Evolutionary conservation across 2,113 vertebrate genomes (phyloP), one percentile per base, ranked within the genome.

Genomic region (Alces alces): DNA sequence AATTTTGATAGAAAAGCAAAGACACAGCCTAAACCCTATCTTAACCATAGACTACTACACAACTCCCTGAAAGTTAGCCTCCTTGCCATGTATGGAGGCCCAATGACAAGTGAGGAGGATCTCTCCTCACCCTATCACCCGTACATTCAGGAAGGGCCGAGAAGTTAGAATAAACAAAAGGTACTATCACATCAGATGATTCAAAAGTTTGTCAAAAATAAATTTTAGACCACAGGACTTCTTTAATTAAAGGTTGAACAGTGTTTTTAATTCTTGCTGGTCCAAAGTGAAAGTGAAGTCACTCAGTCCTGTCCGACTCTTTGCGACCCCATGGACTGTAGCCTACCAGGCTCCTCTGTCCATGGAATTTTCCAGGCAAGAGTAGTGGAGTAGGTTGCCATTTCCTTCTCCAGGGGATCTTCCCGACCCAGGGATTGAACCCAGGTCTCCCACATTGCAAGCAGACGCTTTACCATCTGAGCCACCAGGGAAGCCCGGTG

Each of bases 121-220:
- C 30, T 30, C 36, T 73, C 43, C 73, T 91, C 6, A 93, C 10
- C 3, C 12, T 83, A 91, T 54, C 78, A 85, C 57, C 14, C 19
- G 3, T 58, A 85, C n/a, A 78, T 83, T 97, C 83, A 82, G 60
- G 36, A 94, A 91, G 89, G 58, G 76, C 10, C 52, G 55, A 64
- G 95, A 73, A 91, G 76, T 78, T 33, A 50, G 66, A 96, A 55
- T 61, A 93, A 70, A n/a, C 43, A 93, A 93, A 97, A 95, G 58
- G 8, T 39, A 73, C 43, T 82, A 17, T 60, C 45, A n/a, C 17
- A 55, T 82, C 76, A 96, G 39, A 89, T 54, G 58, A 61, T 93
- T 50, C 58, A 95, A 94, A 76, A 58, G 11, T 78, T 43, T 47
- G 27, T 90, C 9, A 70, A 96, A 97, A 93, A 94, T 70, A 93